phyloP scores from a whole-genome alignment of 2,113 vertebrate genomes.

The Panurus biarmicus region DNA sequence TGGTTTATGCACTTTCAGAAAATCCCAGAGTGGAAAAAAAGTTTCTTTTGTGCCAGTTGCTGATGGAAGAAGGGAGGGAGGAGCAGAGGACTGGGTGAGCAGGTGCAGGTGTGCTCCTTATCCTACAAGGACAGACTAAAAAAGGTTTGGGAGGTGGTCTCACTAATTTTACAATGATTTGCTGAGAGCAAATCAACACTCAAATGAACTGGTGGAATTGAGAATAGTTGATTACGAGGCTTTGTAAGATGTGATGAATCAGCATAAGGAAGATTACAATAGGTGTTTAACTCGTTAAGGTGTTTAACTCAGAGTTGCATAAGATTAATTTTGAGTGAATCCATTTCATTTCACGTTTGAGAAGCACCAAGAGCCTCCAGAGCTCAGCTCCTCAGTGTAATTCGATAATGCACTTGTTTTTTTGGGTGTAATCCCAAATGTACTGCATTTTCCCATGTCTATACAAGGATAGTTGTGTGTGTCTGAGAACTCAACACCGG shows the following conservation, averaged over 20 bases:
- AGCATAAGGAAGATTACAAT: background rate
- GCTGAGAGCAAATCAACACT: background rate
- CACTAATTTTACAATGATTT: background rate
- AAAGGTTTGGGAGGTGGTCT: background rate
- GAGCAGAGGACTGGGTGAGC: background rate
- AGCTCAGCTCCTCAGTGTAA: background rate
- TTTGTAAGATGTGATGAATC: background rate
- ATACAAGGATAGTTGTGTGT: accelerated
- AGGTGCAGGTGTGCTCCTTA: background rate
- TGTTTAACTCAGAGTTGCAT: background rate
- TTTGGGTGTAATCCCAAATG: accelerated
- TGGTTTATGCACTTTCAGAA: background rate
- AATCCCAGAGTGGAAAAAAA: background rate
- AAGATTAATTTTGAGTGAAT: background rate
- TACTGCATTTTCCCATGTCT: background rate
- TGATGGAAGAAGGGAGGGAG: background rate
- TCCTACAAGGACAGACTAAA: background rate
- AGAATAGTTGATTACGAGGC: background rate
- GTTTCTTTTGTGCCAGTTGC: background rate
- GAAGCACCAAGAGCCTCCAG: background rate
- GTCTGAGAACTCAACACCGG: background rate
- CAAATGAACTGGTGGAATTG: background rate
- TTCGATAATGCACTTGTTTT: background rate
- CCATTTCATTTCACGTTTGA: background rate
- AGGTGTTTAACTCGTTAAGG: background rate